Evolutionary conservation across 2,888 invertebrate species (phyloP), one percentile per base, ranked within the genome.

Genomic region (Marasmarcha lunaedactyla): DNA sequence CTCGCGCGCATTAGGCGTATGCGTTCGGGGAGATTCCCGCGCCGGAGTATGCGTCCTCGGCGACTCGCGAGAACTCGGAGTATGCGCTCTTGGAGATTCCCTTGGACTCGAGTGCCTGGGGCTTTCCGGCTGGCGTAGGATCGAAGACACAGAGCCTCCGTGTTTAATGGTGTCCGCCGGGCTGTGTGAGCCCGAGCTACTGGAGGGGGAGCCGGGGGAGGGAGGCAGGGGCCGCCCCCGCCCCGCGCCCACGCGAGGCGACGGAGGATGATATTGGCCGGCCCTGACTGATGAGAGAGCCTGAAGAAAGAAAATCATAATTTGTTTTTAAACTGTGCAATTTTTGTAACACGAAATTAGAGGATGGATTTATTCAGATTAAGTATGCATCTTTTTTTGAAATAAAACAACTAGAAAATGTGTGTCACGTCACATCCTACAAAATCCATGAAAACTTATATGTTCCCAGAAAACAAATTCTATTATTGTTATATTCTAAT

Each of bases 171-270:
- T 89, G 59, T 90, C 92, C 54, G 91, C 91, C 54, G 92, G 92
- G 59, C 90, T 90, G 66, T 90, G 91, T 54, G 90, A 90, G 65
- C 91, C 92, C 62, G 92, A 91, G 84, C 92, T 90, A 86, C 89
- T 92, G 88, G 91, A 92, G 88, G 92, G 91, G 69, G 93, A 92
- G 86, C 91, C 92, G 86, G 92, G 93, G 63, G 92, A 90, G 64
- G 89, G 73, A 34, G 73, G 78, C 51, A 74, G 76, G 68, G 79
- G 67, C 66, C 77, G 77, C 63, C 78, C 71, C 66, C 77, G 77
- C 63, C 78, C 71, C 46, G 77, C 65, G 85, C 86, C 59, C 6
- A 4, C n/a, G 34, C 12, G 34, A 12, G 88, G 88, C 73, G 88
- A 88, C 81, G 86, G 87, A 84, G 88, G 88, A 87, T 87, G 88